Percentiles rank a stretch among this genome's conserved stretches.
phyloP scores from a whole-genome alignment of 2,888 invertebrate species.

The Eucriotettix oculatus region DNA sequence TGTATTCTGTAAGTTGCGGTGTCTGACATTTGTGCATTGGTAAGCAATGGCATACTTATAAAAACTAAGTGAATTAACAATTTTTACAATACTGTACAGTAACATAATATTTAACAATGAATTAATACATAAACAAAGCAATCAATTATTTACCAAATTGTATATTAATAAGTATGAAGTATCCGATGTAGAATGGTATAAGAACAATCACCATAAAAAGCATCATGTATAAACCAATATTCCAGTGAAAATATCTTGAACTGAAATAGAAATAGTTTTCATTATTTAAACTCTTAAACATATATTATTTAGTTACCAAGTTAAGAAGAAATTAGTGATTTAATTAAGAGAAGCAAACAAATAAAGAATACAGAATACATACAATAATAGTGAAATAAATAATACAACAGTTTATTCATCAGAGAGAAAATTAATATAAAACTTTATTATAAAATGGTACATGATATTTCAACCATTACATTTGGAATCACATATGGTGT shows the following conservation, averaged over 20 bases:
- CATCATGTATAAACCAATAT: slow-evolving; percentile 74
- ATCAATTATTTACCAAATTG: slow-evolving; percentile 48
- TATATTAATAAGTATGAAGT: slow-evolving; percentile 81
- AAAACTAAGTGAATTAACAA: too few relatives aligned
- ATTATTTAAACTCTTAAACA: slow-evolving; percentile 21
- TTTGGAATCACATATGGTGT: too few relatives aligned
- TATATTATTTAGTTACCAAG: slow-evolving; percentile 28
- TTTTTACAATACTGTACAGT: too few relatives aligned
- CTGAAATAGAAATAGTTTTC: slow-evolving; percentile 34
- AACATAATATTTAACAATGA: too few relatives aligned
- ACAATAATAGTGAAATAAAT: too few relatives aligned
- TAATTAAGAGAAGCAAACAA: not conserved
- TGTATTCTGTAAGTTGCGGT: too few relatives aligned
- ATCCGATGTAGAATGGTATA: slow-evolving; percentile 93
- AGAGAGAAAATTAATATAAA: too few relatives aligned
- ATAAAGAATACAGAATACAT: not conserved
- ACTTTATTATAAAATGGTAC: too few relatives aligned
- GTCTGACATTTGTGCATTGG: too few relatives aligned
- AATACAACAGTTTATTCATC: too few relatives aligned
- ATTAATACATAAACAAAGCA: slow-evolving; percentile 2
- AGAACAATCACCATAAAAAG: slow-evolving; percentile 88
- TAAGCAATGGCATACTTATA: too few relatives aligned
- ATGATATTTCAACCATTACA: too few relatives aligned
- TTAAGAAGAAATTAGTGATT: slow-evolving; percentile 17
- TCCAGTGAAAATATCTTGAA: slow-evolving; percentile 91